These are phyloP conservation scores for Cylas formicarius DNA, from an alignment of 1,140 invertebrate species.

Conservation along the genomic window DNA sequence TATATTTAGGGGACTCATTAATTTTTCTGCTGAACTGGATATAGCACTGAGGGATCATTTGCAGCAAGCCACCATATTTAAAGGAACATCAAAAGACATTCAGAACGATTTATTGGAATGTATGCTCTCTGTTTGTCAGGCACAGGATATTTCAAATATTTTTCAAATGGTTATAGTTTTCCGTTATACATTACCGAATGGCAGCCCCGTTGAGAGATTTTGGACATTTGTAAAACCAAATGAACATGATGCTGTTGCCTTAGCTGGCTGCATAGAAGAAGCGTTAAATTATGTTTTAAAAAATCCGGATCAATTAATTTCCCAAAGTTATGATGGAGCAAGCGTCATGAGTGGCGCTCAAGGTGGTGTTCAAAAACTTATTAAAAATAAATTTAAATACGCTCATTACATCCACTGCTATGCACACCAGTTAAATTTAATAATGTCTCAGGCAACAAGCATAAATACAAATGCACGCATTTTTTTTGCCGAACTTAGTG, in stretches of 20 bases:
- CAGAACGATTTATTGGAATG: slow-evolving; percentile 41
- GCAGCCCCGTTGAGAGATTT: slow-evolving; percentile 30
- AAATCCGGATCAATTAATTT: slow-evolving; percentile 34
- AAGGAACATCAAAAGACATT: slow-evolving; percentile 32
- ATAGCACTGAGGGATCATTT: slow-evolving; percentile 30
- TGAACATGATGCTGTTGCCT: slow-evolving; percentile 19
- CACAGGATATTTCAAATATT: slow-evolving; percentile 30
- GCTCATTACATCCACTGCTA: slow-evolving; percentile 39
- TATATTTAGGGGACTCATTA: slow-evolving; percentile 21
- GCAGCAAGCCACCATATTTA: slow-evolving; percentile 28
- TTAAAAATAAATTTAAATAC: slow-evolving; percentile 31
- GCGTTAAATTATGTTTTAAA: slow-evolving; percentile 28
- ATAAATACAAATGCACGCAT: slow-evolving; percentile 25
- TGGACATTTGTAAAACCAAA: slow-evolving; percentile 25
- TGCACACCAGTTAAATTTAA: slow-evolving; percentile 37
- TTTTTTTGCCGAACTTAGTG: slow-evolving; percentile 26
- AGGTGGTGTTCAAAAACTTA: slow-evolving; percentile 29
- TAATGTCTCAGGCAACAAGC: slow-evolving; percentile 31
- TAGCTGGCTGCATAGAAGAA: slow-evolving; percentile 24
- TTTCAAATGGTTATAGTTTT: slow-evolving; percentile 34
- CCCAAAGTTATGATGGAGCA: slow-evolving; percentile 38
- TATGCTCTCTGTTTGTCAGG: slow-evolving; percentile 35
- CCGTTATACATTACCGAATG: slow-evolving; percentile 28
- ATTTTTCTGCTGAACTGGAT: slow-evolving; percentile 30
- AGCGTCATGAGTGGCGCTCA: slow-evolving; percentile 30